Conservation (phyloP, 2,888 invertebrate species). For the Cephonodes hylas region DNA sequence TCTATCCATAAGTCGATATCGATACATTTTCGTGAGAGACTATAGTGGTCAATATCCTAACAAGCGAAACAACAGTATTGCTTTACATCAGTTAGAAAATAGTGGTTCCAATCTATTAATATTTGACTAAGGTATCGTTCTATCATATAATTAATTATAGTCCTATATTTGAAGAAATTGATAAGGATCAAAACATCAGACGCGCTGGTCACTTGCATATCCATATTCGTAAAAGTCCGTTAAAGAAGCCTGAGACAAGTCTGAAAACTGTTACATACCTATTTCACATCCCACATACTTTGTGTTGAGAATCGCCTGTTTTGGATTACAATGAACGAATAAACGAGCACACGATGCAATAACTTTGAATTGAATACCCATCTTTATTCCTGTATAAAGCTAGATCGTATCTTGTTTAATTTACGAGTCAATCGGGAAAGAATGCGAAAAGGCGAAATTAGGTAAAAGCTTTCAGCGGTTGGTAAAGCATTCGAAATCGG, state of each 20-base stretch:
- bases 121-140: too few relatives aligned
- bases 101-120: too few relatives aligned
- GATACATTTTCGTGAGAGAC: too few relatives aligned
- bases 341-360: not conserved
- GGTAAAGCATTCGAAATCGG: constrained; percentile 19
- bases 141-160: not conserved
- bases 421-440: constrained; percentile 9
- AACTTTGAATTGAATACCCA: constrained; percentile 10
- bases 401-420: constrained; percentile 13
- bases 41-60: too few relatives aligned
- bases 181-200: not conserved
- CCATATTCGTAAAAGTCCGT: not conserved
- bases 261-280: constrained; percentile 2
- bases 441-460: constrained; percentile 6
- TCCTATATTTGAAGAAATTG: not conserved
- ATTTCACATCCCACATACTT: not conserved
- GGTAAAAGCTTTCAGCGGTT: constrained; percentile 4
- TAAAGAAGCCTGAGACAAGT: not conserved
- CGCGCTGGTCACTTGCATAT: too few relatives aligned
- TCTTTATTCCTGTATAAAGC: constrained; percentile 5
- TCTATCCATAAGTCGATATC: too few relatives aligned
- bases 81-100: too few relatives aligned
- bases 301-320: constrained; percentile 4
- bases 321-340: constrained; percentile 7
- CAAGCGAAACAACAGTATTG: too few relatives aligned